These are phyloP conservation scores for Cyprinus carpio DNA, from an alignment of 2,113 vertebrate genomes.

Conservation along the genomic window DNA sequence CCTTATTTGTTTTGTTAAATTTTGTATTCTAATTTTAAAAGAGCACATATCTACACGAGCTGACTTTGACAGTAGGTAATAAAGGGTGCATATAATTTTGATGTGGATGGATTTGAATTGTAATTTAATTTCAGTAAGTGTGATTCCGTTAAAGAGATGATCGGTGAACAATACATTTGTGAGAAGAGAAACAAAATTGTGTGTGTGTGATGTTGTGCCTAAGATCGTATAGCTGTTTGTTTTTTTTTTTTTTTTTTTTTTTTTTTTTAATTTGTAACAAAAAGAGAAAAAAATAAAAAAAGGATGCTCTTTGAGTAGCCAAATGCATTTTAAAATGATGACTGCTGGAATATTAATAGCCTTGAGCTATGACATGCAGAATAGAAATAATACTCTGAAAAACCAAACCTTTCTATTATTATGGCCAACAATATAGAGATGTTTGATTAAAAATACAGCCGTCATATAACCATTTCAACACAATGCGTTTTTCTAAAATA, in stretches of 20 bases:
- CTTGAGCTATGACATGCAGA: background rate
- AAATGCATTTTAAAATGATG: constrained; percentile 25
- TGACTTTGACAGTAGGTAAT: constrained; percentile 96
- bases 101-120: constrained; percentile 99
- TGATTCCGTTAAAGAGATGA: constrained; percentile 99
- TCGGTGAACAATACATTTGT: constrained; percentile 99
- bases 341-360: constrained; percentile 9
- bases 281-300: too few relatives aligned
- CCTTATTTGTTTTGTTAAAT: constrained; percentile 66
- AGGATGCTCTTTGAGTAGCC: background rate
- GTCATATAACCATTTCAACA: background rate
- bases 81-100: constrained; percentile 99
- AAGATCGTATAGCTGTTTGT: constrained; percentile 45
- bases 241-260: background rate
- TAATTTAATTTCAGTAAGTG: constrained; percentile 99
- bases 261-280: too few relatives aligned
- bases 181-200: constrained; percentile 94
- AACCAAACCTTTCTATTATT: background rate
- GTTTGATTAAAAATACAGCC: background rate
- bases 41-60: constrained; percentile 98
- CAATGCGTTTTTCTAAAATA: background rate
- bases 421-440: background rate
- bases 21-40: constrained; percentile 85
- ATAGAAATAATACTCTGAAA: background rate
- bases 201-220: constrained; percentile 88